Conservation (phyloP, 2,113 vertebrate species). For the Cephalopholis sonnerati region DNA sequence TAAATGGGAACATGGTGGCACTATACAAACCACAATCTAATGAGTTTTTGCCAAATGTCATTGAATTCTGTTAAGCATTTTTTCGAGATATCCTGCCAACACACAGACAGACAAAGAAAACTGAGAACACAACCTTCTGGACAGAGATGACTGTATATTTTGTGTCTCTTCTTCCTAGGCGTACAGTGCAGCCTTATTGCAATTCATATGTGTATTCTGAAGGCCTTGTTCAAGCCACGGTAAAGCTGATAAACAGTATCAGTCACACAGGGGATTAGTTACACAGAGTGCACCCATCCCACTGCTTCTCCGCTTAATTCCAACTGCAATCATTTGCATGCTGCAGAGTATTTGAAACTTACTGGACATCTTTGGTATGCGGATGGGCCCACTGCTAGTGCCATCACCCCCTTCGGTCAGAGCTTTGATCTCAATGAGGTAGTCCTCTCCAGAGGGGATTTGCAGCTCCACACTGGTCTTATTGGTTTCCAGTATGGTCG, state of each 20-base stretch:
- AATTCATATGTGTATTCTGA: slow-evolving; percentile 34
- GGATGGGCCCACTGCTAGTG: slow-evolving; percentile 91
- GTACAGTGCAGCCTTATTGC: slow-evolving; percentile 13
- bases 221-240: slow-evolving; percentile 39
- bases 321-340: slow-evolving; percentile 43
- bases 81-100: background rate
- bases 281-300: slow-evolving; percentile 27
- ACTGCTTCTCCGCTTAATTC: slow-evolving; percentile 42
- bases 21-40: background rate
- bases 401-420: slow-evolving; percentile 91
- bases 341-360: slow-evolving; percentile 61
- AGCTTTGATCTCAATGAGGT: slow-evolving; percentile 91
- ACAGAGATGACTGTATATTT: background rate
- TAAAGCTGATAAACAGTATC: slow-evolving; percentile 52
- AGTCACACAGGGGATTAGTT: slow-evolving; percentile 64
- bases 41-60: background rate
- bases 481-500: slow-evolving; percentile 89
- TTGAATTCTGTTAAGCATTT: background rate
- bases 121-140: background rate
- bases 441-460: slow-evolving; percentile 89
- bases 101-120: background rate
- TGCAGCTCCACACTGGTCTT: slow-evolving; percentile 90
- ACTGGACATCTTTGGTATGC: slow-evolving; percentile 93
- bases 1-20: background rate
- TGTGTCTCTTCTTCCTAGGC: background rate